Percentiles rank a stretch among this genome's conserved stretches.
Conservation (phyloP, 2,888 invertebrate species). For the Thera britannica region DNA sequence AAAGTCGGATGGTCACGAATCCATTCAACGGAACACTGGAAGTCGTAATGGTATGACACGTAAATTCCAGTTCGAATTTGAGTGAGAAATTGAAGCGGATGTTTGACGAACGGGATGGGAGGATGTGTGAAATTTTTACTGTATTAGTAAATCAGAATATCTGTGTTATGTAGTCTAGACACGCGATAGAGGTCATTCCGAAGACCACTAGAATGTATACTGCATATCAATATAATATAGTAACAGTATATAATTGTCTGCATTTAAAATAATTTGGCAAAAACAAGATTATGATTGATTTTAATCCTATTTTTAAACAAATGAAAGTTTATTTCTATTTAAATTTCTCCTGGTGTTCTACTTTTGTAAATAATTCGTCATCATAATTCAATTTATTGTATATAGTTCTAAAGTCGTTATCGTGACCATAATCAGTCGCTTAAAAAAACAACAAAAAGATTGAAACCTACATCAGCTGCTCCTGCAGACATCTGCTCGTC, state of each 20-base stretch:
- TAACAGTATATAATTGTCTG: no score
- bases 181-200: not conserved
- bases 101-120: conserved; percentile 33
- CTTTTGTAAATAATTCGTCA: not conserved
- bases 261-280: no score
- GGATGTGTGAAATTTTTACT: conserved; percentile 41
- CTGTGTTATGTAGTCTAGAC: conserved; percentile 3
- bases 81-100: conserved; percentile 39
- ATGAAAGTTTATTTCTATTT: no score
- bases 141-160: conserved; percentile 34
- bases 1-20: conserved; percentile 64
- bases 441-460: conserved; percentile 28
- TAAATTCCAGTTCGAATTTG: conserved; percentile 46
- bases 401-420: conserved; percentile 1
- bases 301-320: no score
- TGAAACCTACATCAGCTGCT: conserved; percentile 44
- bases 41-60: conserved; percentile 52
- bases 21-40: conserved; percentile 57
- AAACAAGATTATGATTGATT: no score
- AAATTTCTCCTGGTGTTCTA: no score
- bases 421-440: conserved; percentile 14
- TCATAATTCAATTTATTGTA: conserved; percentile 1
- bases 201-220: no score
- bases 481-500: conserved; percentile 47
- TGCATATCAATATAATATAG: no score